Conservation (phyloP, 2,113 vertebrate species). For the Aspiorhynchus laticeps region DNA sequence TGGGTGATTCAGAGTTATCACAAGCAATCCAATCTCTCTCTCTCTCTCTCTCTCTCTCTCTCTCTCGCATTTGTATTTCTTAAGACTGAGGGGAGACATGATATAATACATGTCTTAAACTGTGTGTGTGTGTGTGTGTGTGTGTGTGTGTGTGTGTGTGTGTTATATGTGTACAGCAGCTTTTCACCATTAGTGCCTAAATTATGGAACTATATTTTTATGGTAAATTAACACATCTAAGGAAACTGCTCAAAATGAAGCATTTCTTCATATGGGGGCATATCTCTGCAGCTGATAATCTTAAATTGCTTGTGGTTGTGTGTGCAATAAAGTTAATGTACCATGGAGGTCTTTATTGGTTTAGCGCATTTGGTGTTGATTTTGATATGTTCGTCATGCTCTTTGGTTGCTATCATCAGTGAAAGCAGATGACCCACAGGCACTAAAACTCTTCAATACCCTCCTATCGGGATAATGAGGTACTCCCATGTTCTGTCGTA, state of each 20-base stretch:
- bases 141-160: not conserved
- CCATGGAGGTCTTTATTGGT: slow-evolving; percentile 36
- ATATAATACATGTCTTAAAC: not conserved
- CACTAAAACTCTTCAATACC: not conserved
- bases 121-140: not conserved
- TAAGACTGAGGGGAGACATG: not conserved
- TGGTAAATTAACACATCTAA: not conserved
- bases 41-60: not conserved
- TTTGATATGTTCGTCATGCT: slow-evolving; percentile 29
- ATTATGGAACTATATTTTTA: not conserved
- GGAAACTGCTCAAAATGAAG: not conserved
- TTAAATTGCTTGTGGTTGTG: slow-evolving; percentile 7
- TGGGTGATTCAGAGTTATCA: slow-evolving; percentile 23
- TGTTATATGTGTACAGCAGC: not conserved
- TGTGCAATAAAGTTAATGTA: slow-evolving; percentile 48
- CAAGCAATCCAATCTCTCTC: not conserved
- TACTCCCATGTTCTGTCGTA: not conserved
- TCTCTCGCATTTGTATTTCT: not conserved
- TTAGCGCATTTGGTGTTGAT: slow-evolving; percentile 32
- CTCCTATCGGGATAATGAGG: slow-evolving; percentile 11
- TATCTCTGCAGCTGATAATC: not conserved
- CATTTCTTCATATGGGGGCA: not conserved
- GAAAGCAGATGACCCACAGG: slow-evolving; percentile 9
- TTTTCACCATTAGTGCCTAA: not conserved
- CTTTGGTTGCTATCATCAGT: slow-evolving; percentile 42